Conservation (phyloP, 2,113 vertebrate genomes). For the Himantopus leucocephalus region DNA sequence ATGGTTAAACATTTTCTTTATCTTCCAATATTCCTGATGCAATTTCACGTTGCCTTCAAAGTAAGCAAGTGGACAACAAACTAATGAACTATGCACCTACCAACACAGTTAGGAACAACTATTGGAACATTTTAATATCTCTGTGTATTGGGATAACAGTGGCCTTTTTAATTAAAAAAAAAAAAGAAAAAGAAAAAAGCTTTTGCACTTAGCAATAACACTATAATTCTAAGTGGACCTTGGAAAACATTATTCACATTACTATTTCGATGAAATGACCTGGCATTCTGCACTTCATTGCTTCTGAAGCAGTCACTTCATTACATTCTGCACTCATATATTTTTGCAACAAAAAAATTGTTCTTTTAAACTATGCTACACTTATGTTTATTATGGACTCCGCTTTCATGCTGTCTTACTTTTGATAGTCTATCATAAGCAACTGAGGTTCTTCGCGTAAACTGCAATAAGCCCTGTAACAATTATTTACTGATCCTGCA, state of each 20-base stretch:
- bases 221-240: not conserved
- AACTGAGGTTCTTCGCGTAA: not conserved
- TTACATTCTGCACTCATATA: not conserved
- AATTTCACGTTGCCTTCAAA: not conserved
- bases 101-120: not conserved
- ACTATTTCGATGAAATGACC: rapidly evolving
- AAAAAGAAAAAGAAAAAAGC: not conserved
- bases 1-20: not conserved
- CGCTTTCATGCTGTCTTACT: not conserved
- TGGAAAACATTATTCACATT: not conserved
- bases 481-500: not conserved
- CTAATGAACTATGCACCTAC: not conserved
- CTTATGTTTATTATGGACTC: not conserved
- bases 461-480: not conserved
- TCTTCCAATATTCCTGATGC: not conserved
- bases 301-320: not conserved
- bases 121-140: not conserved
- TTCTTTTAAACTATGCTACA: not conserved
- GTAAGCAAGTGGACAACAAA: not conserved
- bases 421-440: not conserved
- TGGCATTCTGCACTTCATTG: not conserved
- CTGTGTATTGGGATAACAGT: not conserved
- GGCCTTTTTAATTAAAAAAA: not conserved
- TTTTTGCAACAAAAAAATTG: not conserved
- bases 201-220: not conserved